Percentiles rank a stretch among this genome's conserved stretches.
These are phyloP conservation scores for Aricia agestis DNA, from an alignment of 1,140 invertebrate genomes.

Conservation along the genomic window DNA sequence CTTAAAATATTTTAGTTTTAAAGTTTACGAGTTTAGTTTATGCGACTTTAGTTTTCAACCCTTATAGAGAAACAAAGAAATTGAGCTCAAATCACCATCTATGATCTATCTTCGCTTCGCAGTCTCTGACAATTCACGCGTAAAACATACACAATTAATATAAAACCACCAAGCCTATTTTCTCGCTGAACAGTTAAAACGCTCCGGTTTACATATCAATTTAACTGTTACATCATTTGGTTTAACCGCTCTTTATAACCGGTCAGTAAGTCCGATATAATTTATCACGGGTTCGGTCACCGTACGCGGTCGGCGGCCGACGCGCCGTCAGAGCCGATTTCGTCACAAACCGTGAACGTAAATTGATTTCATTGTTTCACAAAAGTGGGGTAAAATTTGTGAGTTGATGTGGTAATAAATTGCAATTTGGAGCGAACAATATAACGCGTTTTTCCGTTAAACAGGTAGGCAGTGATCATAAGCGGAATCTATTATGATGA, in stretches of 20 bases:
- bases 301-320: not conserved
- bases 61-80: too few relatives aligned
- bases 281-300: not conserved
- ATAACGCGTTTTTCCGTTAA: too few relatives aligned
- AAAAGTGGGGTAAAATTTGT: not conserved
- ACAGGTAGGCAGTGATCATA: too few relatives aligned
- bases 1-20: too few relatives aligned
- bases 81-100: too few relatives aligned
- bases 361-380: not conserved
- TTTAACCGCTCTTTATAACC: slow-evolving; percentile 1
- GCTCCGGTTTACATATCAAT: not conserved
- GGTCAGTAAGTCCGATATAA: not conserved
- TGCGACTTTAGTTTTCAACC: too few relatives aligned
- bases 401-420: too few relatives aligned
- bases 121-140: too few relatives aligned
- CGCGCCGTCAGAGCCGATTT: slow-evolving; percentile 2
- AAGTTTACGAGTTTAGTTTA: too few relatives aligned
- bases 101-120: too few relatives aligned
- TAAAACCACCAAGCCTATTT: not conserved
- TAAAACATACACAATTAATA: not conserved
- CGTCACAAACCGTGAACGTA: not conserved
- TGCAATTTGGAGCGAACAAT: too few relatives aligned
- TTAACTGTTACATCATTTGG: not conserved
- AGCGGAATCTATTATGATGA: too few relatives aligned
- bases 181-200: not conserved